Evolutionary conservation across 92 coral and sea anemone genomes (phyloP), one percentile per base, ranked within the genome.

Genomic region (Bergia puertoricense): DNA sequence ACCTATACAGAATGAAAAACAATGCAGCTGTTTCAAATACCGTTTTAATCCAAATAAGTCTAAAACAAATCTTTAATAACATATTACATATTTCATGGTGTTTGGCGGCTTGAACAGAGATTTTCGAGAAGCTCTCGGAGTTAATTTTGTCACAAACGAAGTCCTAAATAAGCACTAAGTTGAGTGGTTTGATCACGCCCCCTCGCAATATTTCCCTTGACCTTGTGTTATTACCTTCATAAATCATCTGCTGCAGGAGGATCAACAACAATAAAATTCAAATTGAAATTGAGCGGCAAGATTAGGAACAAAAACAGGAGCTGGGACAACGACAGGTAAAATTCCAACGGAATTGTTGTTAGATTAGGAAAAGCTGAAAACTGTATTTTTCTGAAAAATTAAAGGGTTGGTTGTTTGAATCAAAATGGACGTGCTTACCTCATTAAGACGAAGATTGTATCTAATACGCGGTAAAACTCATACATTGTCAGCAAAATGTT

Each of bases 21-120:
- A 76, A 42, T 76, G 80, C 54, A 11, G 46, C 44, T 18, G 8
- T 45, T 76, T 45, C 30, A 76, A 8, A 41, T n/a, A 42, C 20
- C 50, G 16, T 43, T 18, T 43, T 75, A 18, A 76, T 40, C 80
- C 54, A 76, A 76, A 76, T 76, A 76, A 42, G 79, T 76, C 30
- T 62, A 62, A 62, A 62, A 62, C 20, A 16, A 62, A 18, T 62
- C 69, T 62, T 23, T 62, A 62, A 62, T 62, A 62, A 16, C 69
- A 62, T 62, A 18, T 18, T 62, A 62, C 69, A 62, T 62, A 62
- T 62, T 62, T 62, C 69, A 62, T 6, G 69, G 69, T 22, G 30
- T 62, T 62, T 62, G 23, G 69, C 69, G 69, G 69, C 69, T 62
- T 20, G 30, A 62, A 62, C 30, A 62, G 30, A 62, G 69, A 4